Base-by-base conservation (phyloP, 2,888 invertebrate genomes). In the Apotomis turbidana region DNA sequence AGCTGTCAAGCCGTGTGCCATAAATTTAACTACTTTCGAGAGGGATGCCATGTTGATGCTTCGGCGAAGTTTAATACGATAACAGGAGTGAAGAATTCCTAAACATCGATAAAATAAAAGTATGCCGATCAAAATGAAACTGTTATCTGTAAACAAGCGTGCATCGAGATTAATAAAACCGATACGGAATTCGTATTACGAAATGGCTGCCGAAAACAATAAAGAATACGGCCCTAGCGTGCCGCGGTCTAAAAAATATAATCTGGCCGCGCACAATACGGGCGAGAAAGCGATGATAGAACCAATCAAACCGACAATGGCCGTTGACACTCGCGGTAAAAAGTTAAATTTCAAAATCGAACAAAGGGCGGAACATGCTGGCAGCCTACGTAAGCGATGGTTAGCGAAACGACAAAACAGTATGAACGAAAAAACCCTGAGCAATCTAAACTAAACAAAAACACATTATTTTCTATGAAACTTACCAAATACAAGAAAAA, bases 291-390 rank as follows among this genome's bases (percentile, higher is more conserved):
- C 77, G 74, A 79, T 74, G 79, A 80, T 82, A 84, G 81, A 79
- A 80, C 84, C 86, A 87, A 89, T 89, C 89, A 84, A 83, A 83
- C 69, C 70, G 83, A 89, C 89, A 90, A 90, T 84, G 74, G 81
- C 76, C 78, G 82, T 86, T 85, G 87, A 85, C 82, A 85, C 81
- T 82, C 80, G 75, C 78, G 82, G 78, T 82, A 83, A 80, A 78
- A 74, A 71, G 77, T 76, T 75, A 80, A 80, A 78, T 74, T 78
- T 77, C 79, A 83, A 80, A 80, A 78, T 54, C 71, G 70, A 83
- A 87, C 85, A 90, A 90, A 90, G 87, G 87, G 86, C 84, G 82
- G 85, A 86, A 87, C 90, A 89, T 89, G 90, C 84, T 80, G 81
- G 79, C 80, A 77, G 85, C 83, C 61, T 51, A 68, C 54, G 62